These are phyloP conservation scores for Smutsia gigantea DNA, from an alignment of 2,797 vertebrate genomes.

Conservation along the genomic window DNA sequence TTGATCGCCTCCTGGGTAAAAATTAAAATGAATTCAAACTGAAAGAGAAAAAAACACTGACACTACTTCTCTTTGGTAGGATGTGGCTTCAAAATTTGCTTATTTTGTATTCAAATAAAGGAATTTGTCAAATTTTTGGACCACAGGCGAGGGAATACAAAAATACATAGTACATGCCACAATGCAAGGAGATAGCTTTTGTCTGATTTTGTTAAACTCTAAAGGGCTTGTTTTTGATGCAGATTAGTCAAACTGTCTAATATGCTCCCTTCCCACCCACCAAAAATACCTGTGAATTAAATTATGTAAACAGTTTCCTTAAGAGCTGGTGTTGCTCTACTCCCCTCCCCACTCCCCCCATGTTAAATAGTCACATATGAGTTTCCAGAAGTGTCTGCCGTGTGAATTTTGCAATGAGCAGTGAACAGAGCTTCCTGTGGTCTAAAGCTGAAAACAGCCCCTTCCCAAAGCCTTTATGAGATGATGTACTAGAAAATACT, in stretches of 20 bases:
- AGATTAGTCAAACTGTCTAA: not conserved
- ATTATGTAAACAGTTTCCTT: not conserved
- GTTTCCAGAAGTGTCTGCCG: not conserved
- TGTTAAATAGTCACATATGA: not conserved
- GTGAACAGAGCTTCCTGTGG: conserved; percentile 49
- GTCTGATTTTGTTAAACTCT: conserved; percentile 11
- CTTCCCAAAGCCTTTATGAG: conserved; percentile 58
- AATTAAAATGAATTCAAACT: not conserved
- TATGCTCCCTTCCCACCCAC: not conserved
- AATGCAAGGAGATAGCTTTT: not conserved
- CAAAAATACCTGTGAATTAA: conserved; percentile 31
- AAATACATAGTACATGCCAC: not conserved
- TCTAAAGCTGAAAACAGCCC: conserved; percentile 58
- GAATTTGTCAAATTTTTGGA: not conserved
- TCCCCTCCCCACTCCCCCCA: not conserved
- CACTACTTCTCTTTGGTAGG: not conserved
- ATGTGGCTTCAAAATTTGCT: not conserved
- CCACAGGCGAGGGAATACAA: not conserved
- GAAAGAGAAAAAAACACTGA: not conserved
- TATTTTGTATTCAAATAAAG: not conserved
- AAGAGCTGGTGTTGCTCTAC: not conserved
- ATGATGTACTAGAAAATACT: conserved; percentile 69
- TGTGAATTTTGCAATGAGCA: conserved; percentile 3
- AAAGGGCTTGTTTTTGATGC: conserved; percentile 29
- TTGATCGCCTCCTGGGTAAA: not conserved